Percentiles rank a stretch among this genome's conserved stretches.
Conservation (phyloP, 2,113 vertebrate species). For the Trichomycterus rosablanca region DNA sequence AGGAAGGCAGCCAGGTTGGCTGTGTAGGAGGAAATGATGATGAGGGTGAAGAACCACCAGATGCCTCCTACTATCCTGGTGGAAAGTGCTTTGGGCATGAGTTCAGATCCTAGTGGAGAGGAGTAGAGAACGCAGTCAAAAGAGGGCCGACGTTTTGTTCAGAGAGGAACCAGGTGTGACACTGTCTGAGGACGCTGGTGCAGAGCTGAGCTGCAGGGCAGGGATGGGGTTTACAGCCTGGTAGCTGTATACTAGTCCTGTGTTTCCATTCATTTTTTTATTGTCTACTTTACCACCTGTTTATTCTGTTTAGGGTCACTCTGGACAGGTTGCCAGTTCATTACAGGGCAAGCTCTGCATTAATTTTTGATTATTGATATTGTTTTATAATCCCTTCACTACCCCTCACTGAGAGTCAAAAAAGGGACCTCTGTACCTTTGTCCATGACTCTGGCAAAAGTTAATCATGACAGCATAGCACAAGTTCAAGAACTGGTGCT, state of each 20-base stretch:
- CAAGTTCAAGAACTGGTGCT: too few relatives aligned
- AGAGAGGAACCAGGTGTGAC: constrained; percentile 23
- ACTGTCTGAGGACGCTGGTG: constrained; percentile 41
- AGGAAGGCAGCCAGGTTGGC: neutral
- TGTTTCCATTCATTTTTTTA: neutral
- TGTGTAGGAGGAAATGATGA: neutral
- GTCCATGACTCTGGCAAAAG: too few relatives aligned
- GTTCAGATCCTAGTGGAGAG: neutral
- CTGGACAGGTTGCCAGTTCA: too few relatives aligned
- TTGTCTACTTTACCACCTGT: constrained; percentile 22
- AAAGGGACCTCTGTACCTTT: too few relatives aligned
- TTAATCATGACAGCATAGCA: too few relatives aligned
- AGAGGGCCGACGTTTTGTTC: neutral
- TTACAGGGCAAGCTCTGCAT: too few relatives aligned
- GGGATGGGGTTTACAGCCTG: constrained; percentile 5
- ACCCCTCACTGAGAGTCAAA: too few relatives aligned
- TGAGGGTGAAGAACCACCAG: neutral
- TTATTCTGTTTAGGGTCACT: constrained; percentile 7
- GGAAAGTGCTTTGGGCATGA: neutral
- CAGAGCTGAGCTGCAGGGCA: constrained; percentile 34
- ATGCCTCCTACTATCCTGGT: neutral
- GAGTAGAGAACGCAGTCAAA: neutral
- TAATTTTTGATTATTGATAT: too few relatives aligned
- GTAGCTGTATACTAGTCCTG: too few relatives aligned
- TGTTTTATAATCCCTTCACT: too few relatives aligned